phyloP scores from a whole-genome alignment of 2,888 invertebrate genomes.

The Tromatobia lineatoria region DNA sequence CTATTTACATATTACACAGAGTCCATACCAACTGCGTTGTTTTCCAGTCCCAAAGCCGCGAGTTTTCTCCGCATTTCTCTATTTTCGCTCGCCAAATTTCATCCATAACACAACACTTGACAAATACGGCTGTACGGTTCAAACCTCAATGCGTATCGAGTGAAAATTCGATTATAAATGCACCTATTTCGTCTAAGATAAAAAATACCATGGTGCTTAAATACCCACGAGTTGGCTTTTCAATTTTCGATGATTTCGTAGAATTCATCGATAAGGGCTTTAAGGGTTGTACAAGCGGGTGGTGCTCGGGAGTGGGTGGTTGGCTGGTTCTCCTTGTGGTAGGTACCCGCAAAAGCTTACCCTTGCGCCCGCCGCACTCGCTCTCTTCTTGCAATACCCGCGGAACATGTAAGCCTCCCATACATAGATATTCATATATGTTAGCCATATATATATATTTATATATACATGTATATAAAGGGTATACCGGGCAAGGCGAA shows the following conservation, averaged over 20 bases:
- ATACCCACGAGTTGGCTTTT: slow-evolving; percentile 75
- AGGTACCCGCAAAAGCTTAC: slow-evolving; percentile 65
- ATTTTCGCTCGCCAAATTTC: no score
- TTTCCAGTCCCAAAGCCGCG: no score
- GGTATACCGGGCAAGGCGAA: slow-evolving; percentile 56
- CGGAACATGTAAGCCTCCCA: slow-evolving; percentile 57
- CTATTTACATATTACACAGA: no score
- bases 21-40: no score
- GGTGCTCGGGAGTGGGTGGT: slow-evolving; percentile 36
- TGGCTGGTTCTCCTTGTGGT: slow-evolving; percentile 46
- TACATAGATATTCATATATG: neutral
- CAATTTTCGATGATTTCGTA: slow-evolving; percentile 85
- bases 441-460: slow-evolving; percentile 2
- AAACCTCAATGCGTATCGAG: neutral
- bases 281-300: slow-evolving; percentile 54
- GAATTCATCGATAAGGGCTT: slow-evolving; percentile 82
- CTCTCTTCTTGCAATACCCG: slow-evolving; percentile 59
- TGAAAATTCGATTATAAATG: neutral
- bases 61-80: no score
- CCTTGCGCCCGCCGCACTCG: slow-evolving; percentile 52
- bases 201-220: slow-evolving; percentile 13
- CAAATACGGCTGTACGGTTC: no score
- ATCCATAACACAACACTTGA: no score
- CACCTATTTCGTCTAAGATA: neutral
- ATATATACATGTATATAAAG: slow-evolving; percentile 12